phyloP scores from a whole-genome alignment of 2,888 invertebrate species.

The Oligia fasciuncula region DNA sequence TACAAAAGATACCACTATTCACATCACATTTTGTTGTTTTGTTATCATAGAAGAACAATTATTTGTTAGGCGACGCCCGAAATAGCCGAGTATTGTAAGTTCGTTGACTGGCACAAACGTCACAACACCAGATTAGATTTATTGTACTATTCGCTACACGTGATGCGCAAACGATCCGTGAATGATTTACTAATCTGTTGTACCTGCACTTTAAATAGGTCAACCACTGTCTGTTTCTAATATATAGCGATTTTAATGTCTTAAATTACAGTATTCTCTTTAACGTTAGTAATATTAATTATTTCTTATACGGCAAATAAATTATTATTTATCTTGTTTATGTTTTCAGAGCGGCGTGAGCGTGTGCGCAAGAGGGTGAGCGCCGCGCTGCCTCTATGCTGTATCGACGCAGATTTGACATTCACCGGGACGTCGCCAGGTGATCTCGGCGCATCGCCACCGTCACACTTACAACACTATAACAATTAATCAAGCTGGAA shows the following conservation, averaged over 20 bases:
- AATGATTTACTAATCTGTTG: constrained; percentile 51
- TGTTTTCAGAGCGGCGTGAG: constrained; percentile 79
- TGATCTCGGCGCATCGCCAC: constrained; percentile 83
- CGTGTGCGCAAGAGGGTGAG: constrained; percentile 76
- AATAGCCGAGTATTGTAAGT: constrained; percentile 50
- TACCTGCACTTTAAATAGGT: constrained; percentile 35
- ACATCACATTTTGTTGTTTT: constrained; percentile 12
- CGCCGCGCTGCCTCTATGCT: constrained; percentile 87
- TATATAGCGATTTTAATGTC: not conserved
- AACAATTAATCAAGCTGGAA: constrained; percentile 52
- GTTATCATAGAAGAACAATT: constrained; percentile 32
- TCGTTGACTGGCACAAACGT: constrained; percentile 61
- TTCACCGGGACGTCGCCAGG: constrained; percentile 93
- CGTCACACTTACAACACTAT: constrained; percentile 57
- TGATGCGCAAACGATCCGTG: constrained; percentile 47
- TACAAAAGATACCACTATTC: not conserved
- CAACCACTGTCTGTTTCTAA: constrained; percentile 25
- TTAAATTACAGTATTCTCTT: not conserved
- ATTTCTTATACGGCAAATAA: not conserved
- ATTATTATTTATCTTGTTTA: constrained; percentile 12
- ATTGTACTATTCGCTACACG: constrained; percentile 50
- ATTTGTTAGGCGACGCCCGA: constrained; percentile 42
- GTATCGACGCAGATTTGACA: constrained; percentile 91
- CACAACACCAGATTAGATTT: constrained; percentile 58
- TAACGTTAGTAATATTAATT: not conserved